Base-by-base conservation (phyloP, 2,113 vertebrate species). In the Tragelaphus imberbis region DNA sequence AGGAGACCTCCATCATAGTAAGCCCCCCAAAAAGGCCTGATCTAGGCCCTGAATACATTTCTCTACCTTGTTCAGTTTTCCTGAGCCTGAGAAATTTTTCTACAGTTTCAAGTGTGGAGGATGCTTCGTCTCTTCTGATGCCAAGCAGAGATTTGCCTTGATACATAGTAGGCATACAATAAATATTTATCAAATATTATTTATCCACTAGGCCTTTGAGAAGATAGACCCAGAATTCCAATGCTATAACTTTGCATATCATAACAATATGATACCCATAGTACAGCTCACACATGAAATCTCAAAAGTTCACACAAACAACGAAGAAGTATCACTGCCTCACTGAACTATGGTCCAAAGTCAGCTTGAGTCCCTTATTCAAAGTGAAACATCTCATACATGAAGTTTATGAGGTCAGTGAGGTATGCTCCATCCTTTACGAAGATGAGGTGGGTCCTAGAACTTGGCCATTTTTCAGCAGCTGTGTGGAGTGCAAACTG, bases 11-110 rank as follows among this genome's bases (percentile, higher is more conserved):
- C 84, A 96, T 94, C 85, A 90, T 5, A 28, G 61, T 4, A 59
- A 63, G 51, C 23, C 27, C 88, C 23, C 27, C 80, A 68, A 80
- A 88, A 97, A 93, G 61, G 58, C 84, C 68, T 93, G 53, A 91
- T 95, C 89, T 94, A 89, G 82, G 82, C 56, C 88, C 36, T 84
- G 86, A 87, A 82, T 90, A 87, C 40, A 65, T 93, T 89, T 91
- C 68, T 94, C 91, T 84, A 61, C 63, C 71, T 94, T 81, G 63
- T 61, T 97, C 95, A 79, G 56, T 53, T 91, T 96, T 92, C 56
- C 91, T 33, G 86, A 95, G 40, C 56, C 28, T 79, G 12, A 89
- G 59, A 87, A 84, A 87, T 79, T 92, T 88, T 90, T 92, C 84
- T 96, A 3, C 77, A 49, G n/a, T 81, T 90, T 84, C 53, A 58